A percentile compares a stretch with the other conserved stretches of the same genome.
These are phyloP conservation scores for Trinorchestia longiramus DNA, from an alignment of 1,140 invertebrate species.

Conservation along the genomic window DNA sequence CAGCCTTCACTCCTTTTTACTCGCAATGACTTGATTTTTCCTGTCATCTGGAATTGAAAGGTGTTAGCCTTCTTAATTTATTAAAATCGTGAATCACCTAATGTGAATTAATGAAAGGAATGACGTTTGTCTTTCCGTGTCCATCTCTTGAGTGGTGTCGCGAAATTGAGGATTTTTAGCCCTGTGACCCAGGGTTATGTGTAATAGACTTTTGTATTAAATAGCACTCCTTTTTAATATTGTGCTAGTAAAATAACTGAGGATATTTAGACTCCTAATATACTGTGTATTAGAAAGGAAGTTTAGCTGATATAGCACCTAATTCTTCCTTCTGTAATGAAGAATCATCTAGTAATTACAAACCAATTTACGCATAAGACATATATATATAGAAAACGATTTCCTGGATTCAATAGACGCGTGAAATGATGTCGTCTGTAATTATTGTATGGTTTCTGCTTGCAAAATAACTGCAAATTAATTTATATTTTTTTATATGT, in stretches of 20 bases:
- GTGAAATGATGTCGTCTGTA: neutral
- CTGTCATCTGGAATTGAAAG: neutral
- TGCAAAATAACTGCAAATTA: neutral
- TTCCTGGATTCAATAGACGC: neutral
- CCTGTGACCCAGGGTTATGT: neutral
- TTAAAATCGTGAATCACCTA: neutral
- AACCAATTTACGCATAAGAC: neutral
- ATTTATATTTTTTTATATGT: neutral
- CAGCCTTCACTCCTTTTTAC: neutral
- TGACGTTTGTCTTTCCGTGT: neutral
- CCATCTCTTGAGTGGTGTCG: neutral
- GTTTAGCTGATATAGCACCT: neutral
- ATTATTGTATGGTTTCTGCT: neutral
- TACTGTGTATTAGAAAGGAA: neutral
- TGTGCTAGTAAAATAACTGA: neutral
- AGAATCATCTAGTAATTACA: too few relatives aligned
- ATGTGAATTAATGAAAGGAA: neutral
- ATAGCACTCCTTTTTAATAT: neutral
- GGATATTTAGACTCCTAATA: neutral
- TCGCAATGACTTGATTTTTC: neutral
- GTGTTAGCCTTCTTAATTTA: neutral
- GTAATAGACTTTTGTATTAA: neutral
- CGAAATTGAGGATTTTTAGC: neutral
- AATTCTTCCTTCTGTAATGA: neutral
- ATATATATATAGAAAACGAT: neutral